Base-by-base conservation (phyloP, 2,797 vertebrate genomes). In the Garrulus glandarius region DNA sequence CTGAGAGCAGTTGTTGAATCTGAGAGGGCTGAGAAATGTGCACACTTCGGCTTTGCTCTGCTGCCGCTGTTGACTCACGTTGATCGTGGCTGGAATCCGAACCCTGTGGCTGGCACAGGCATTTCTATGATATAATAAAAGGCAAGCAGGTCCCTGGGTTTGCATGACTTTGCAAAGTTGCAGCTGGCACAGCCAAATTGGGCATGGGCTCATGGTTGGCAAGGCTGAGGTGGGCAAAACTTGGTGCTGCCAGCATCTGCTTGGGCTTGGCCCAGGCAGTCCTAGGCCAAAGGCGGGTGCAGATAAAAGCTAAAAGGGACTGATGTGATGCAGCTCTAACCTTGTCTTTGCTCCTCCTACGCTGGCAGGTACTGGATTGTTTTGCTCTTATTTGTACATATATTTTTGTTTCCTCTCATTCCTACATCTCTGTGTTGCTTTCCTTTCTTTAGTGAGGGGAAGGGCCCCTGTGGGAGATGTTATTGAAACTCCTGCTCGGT, bases 131-230 rank as follows among this genome's bases (percentile, higher is more conserved):
- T 1, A 11, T 7, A 61, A 32, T 2, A 30, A 9, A 63, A 72
- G 50, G 46, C 57, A 81, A 39, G 46, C 74, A 59, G 43, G 29
- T 18, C 43, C 29, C 34, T 8, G 44, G 4, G 8, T 10, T 32
- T 36, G 57, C 17, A 3, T 26, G 80, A 32, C 50, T 57, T 1
- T 21, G 80, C 65, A 12, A 8, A 65, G n/a, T 1, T 15, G 36
- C 7, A 14, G 44, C n/a, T 79, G 69, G 60, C 41, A 12, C 20
- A 2, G 49, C 2, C 15, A 36, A 44, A 30, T 0, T 6, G 29
- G 32, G 53, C 49, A n/a, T 24, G 0, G 59, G 27, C 22, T 77
- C 0, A 0, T 22, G 47, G n/a, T 4, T 2, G 5, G 72, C 23
- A 23, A 4, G 9, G 17, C 32, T 14, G 49, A 3, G 37, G 7